Evolutionary conservation across 1,140 invertebrate genomes (phyloP), one percentile per base, ranked within the genome.

Genomic region (Anagrus nilaparvatae): DNA sequence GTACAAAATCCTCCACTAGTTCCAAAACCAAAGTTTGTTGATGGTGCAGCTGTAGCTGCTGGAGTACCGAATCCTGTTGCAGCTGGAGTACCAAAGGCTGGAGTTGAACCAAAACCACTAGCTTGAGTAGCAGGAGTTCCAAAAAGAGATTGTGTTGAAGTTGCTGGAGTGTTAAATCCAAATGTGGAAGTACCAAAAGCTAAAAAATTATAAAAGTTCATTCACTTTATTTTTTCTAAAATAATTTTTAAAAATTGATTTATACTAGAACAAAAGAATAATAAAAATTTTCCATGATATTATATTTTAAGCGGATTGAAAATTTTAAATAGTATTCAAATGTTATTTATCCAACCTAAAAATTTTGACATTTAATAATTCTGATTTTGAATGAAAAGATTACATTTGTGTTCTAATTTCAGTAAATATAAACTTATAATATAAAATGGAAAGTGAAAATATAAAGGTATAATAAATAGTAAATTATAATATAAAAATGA

Each of bases 1-100:
- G 52, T 33, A 9, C 49, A 51, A 44, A 55, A 58, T 13, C 45
- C 43, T 1, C 34, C 31, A 29, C 8, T 23, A 13, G 14, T 48
- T 16, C 66, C 64, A 52, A 68, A 69, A 9, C 58, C 58, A 53
- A 67, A 62, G 38, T 51, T 59, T 31, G 63, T 56, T 13, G 58
- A 54, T 3, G 53, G 48, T 13, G 49, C 53, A 49, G 32, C 48
- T 13, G 48, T 45, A 9, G 47, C 33, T 4, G 53, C 41, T 21
- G 51, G 32, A 18, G 41, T 35, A n/a, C 49, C 47, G 20, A 59
- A 59, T 24, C 52, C 29, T 18, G 48, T 49, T 29, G 44, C 41
- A 0, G 61, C 51, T 19, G 58, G 41, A 8, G 53, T 58, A n/a
- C 69, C 67, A 51, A 73, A 70, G 16, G 54, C 40, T 5, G 58